phyloP scores from a whole-genome alignment of 2,888 invertebrate species.

The Synergus itoensis region DNA sequence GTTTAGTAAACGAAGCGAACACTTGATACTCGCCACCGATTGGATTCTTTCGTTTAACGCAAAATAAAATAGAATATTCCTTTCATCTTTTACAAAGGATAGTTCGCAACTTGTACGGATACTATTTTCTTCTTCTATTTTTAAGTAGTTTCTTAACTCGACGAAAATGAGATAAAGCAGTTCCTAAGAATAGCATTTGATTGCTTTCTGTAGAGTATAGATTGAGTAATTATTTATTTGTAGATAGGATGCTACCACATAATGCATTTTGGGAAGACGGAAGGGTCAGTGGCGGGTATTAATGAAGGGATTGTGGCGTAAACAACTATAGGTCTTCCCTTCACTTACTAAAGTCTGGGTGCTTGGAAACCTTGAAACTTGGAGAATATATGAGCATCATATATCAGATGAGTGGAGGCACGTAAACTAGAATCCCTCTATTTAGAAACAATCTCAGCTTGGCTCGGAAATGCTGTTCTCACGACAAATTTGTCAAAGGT shows the following conservation, averaged over 20 bases:
- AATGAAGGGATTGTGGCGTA: constrained; percentile 41
- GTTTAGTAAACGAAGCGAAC: background rate
- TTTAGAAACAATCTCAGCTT: constrained; percentile 42
- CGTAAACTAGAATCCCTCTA: constrained; percentile 40
- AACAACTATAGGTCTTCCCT: constrained; percentile 36
- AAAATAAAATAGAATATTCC: too few species aligned
- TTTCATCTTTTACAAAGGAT: too few species aligned
- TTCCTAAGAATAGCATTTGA: background rate
- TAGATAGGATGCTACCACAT: background rate
- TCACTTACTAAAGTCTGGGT: constrained; percentile 32
- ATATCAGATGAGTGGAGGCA: constrained; percentile 32
- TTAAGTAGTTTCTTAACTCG: background rate
- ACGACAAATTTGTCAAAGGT: constrained; percentile 38
- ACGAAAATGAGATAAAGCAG: background rate
- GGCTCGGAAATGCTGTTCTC: constrained; percentile 34
- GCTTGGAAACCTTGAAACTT: constrained; percentile 35
- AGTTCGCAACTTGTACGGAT: too few species aligned
- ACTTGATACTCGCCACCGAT: background rate
- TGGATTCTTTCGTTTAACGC: too few species aligned
- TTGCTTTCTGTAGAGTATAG: background rate
- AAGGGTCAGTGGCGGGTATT: constrained; percentile 39
- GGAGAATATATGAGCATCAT: constrained; percentile 36
- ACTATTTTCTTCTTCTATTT: too few species aligned
- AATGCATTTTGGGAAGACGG: constrained; percentile 22
- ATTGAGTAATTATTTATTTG: constrained; percentile 6